These are phyloP conservation scores for Netelia fuscicornis DNA, from an alignment of 2,888 invertebrate genomes.

Conservation along the genomic window DNA sequence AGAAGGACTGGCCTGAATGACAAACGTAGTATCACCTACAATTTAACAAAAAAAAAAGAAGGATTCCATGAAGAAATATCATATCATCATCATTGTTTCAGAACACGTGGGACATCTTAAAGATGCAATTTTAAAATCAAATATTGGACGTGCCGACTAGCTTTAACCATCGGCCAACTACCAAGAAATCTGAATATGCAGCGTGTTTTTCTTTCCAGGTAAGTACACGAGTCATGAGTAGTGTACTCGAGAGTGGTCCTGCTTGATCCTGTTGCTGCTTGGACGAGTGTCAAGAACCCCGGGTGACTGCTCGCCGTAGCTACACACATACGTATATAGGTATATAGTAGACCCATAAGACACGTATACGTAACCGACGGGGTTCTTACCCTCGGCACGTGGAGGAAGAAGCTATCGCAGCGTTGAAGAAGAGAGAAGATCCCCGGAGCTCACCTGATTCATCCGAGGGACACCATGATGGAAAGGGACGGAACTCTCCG, in stretches of 20 bases:
- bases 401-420: constrained; percentile 32
- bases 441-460: constrained; percentile 38
- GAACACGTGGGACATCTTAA: too few species aligned
- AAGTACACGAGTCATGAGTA: constrained; percentile 26
- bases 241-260: constrained; percentile 34
- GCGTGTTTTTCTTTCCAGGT: not conserved
- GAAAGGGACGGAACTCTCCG: constrained; percentile 11
- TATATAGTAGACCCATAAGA: not conserved
- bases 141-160: too few species aligned
- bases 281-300: constrained; percentile 42
- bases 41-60: too few species aligned
- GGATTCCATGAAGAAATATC: too few species aligned
- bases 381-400: constrained; percentile 38
- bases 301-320: constrained; percentile 12
- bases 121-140: too few species aligned
- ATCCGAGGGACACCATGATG: constrained; percentile 13
- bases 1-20: too few species aligned
- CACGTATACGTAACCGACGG: constrained; percentile 22
- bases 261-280: not conserved
- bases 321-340: not conserved
- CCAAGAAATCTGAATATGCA: not conserved
- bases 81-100: too few species aligned
- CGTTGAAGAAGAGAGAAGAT: constrained; percentile 27
- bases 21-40: too few species aligned
- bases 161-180: not conserved